A percentile compares a stretch with the other conserved stretches of the same genome.
phyloP scores from a whole-genome alignment of 2,797 vertebrate genomes.

The Rallus crepitans region DNA sequence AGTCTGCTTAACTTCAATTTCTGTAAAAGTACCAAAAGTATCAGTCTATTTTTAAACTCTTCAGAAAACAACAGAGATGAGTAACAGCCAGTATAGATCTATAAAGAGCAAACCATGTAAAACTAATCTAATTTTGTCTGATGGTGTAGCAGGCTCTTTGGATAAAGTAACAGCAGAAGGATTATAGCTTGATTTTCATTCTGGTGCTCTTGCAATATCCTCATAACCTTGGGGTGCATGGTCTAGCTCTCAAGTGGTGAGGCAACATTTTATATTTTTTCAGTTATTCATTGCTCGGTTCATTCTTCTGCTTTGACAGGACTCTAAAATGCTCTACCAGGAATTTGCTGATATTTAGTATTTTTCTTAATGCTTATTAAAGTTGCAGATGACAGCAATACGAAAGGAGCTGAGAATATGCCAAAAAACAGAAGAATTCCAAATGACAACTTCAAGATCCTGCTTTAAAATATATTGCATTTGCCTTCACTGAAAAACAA shows the following conservation, averaged over 20 bases:
- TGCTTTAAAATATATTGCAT: neutral
- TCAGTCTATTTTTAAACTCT: neutral
- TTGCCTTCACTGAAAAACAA: neutral
- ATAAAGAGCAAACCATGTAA: neutral
- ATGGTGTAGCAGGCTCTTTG: neutral
- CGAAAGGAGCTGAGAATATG: neutral
- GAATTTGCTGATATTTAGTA: neutral
- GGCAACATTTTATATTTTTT: neutral
- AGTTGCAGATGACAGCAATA: neutral
- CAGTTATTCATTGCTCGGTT: neutral
- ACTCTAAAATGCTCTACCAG: neutral
- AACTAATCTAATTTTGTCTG: neutral
- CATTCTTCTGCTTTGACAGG: neutral
- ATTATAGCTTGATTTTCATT: neutral
- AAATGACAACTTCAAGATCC: neutral
- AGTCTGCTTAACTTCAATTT: neutral
- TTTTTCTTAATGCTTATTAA: neutral
- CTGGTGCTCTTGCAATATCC: neutral
- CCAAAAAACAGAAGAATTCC: neutral
- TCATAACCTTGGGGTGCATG: neutral
- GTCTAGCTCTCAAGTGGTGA: neutral
- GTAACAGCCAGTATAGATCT: neutral
- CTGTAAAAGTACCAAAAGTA: neutral
- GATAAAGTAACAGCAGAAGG: neutral
- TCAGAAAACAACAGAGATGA: neutral